These are phyloP conservation scores for Spodoptera littoralis DNA, from an alignment of 2,888 invertebrate genomes.

Conservation along the genomic window DNA sequence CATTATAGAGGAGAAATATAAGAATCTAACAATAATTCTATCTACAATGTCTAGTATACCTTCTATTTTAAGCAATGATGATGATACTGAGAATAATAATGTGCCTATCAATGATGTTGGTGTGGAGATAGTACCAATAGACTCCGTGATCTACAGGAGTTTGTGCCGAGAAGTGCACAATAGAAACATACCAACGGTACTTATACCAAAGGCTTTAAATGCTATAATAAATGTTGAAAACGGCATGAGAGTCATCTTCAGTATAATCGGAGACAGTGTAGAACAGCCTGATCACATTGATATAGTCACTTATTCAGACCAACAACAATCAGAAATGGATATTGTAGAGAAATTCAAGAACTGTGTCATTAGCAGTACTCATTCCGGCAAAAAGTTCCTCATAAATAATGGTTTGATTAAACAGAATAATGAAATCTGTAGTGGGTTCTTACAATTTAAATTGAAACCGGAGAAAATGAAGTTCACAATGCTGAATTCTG, in stretches of 20 bases:
- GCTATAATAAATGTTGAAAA: conserved; percentile 86
- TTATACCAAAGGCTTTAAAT: conserved; percentile 87
- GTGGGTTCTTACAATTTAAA: conserved; percentile 78
- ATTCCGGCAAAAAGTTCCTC: conserved; percentile 83
- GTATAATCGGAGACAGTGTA: conserved; percentile 74
- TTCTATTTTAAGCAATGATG: conserved; percentile 67
- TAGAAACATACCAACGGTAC: conserved; percentile 81
- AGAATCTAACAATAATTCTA: conserved; percentile 71
- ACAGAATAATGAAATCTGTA: conserved; percentile 76
- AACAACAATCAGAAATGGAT: conserved; percentile 70
- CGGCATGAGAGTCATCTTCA: conserved; percentile 88
- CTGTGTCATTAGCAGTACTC: conserved; percentile 84
- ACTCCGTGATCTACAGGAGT: conserved; percentile 80
- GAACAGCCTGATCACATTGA: conserved; percentile 84
- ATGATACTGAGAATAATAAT: conserved; percentile 65
- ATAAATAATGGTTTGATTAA: conserved; percentile 88
- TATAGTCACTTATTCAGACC: conserved; percentile 82
- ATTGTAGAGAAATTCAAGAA: conserved; percentile 85
- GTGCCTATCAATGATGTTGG: conserved; percentile 76
- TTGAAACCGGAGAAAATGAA: conserved; percentile 82
- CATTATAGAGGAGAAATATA: conserved; percentile 72
- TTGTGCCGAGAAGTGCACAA: conserved; percentile 81
- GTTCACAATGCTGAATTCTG: conserved; percentile 85
- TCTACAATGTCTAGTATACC: conserved; percentile 80
- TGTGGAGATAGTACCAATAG: conserved; percentile 80